A percentile compares a stretch with the other conserved stretches of the same genome.
These are phyloP conservation scores for Phoenicopterus ruber DNA, from an alignment of 2,113 vertebrate genomes.

Conservation along the genomic window DNA sequence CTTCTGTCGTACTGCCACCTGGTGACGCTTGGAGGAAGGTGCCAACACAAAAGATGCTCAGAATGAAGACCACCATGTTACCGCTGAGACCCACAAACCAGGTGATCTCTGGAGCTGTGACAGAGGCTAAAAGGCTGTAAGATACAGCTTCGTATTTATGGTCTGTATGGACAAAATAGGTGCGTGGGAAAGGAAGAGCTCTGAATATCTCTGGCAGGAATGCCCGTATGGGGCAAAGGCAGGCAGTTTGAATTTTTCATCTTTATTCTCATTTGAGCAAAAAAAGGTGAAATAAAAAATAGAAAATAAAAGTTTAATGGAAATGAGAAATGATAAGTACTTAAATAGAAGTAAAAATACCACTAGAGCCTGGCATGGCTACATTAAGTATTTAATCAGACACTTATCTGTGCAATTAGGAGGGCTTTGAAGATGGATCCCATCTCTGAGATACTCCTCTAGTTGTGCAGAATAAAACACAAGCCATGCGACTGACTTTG, in stretches of 20 bases:
- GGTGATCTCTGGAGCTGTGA: neutral
- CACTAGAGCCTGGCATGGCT: neutral
- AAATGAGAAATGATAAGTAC: neutral
- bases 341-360: neutral
- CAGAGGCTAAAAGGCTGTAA: neutral
- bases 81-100: neutral
- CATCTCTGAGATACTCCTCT: neutral
- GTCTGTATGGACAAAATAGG: neutral
- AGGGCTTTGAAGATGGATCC: neutral
- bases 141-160: neutral
- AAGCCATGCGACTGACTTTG: neutral
- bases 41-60: neutral
- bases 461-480: neutral
- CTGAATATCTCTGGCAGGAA: neutral
- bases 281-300: neutral
- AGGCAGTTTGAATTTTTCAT: neutral
- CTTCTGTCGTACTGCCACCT: conserved; percentile 32
- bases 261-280: neutral
- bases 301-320: neutral
- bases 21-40: neutral
- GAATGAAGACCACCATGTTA: neutral
- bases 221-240: neutral
- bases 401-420: neutral
- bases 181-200: neutral
- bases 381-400: neutral